Evolutionary conservation across 2,888 invertebrate genomes (phyloP).

Genomic region (Calephelis perditalis): DNA sequence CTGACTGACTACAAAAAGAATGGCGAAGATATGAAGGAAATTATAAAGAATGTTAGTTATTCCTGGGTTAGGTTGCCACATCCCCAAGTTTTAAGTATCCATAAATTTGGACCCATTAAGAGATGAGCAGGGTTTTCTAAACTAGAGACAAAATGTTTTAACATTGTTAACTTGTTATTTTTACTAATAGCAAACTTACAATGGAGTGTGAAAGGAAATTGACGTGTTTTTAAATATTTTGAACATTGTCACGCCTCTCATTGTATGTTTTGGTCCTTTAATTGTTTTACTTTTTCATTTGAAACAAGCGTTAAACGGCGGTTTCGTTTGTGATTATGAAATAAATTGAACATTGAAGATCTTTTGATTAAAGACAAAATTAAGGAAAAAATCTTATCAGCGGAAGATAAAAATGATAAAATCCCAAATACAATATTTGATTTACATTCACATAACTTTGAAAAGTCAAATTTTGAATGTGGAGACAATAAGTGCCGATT

Average conservation of each 20-base stretch:
- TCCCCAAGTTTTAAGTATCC: constrained; percentile 46
- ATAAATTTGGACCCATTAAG: constrained; percentile 47
- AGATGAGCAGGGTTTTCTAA: constrained; percentile 42
- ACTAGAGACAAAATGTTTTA: background rate
- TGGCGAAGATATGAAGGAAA: constrained; percentile 41
- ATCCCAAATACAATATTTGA: too few species aligned
- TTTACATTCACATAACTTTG: too few species aligned
- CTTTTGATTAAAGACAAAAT: too few species aligned
- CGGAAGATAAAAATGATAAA: too few species aligned
- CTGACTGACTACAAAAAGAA: constrained; percentile 50
- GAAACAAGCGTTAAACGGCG: too few species aligned
- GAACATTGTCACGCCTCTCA: background rate
- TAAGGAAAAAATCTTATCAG: too few species aligned
- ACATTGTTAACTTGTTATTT: background rate
- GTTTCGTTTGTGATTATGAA: too few species aligned
- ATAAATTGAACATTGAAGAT: too few species aligned
- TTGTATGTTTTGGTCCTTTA: too few species aligned
- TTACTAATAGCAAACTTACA: background rate
- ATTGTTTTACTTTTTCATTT: constrained; percentile 41
- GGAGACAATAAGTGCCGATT: too few species aligned
- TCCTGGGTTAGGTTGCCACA: constrained; percentile 43
- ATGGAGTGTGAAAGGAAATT: background rate
- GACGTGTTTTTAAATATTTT: background rate
- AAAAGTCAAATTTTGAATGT: too few species aligned
- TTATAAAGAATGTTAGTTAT: constrained; percentile 37